phyloP scores from a whole-genome alignment of 2,797 vertebrate species.

The Argyrosomus regius region DNA sequence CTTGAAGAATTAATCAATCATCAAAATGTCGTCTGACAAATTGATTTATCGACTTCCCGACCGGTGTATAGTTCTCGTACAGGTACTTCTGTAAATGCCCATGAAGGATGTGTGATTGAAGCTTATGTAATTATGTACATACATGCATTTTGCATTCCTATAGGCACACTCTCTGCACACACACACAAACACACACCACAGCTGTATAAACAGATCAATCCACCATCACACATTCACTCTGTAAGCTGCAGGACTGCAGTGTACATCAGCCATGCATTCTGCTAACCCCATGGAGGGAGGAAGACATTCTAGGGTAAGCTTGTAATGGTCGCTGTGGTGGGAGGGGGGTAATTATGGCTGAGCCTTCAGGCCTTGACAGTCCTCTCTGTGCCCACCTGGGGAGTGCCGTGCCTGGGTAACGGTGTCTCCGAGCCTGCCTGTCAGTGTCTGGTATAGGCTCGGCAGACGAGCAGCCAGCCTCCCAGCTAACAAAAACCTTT shows the following conservation, averaged over 20 bases:
- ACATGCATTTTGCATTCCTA: constrained; percentile 49
- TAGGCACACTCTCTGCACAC: constrained; percentile 40
- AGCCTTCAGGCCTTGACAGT: constrained; percentile 56
- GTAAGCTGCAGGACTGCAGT: constrained; percentile 53
- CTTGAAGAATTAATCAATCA: not conserved
- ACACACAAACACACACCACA: constrained; percentile 61
- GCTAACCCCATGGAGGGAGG: constrained; percentile 43
- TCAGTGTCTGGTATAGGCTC: constrained; percentile 51
- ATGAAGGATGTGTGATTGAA: not conserved
- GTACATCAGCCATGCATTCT: constrained; percentile 48
- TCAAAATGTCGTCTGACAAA: not conserved
- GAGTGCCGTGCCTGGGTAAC: constrained; percentile 44
- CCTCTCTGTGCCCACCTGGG: constrained; percentile 61
- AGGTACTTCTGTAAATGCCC: not conserved
- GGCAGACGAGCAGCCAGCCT: constrained; percentile 50
- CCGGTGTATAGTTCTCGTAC: not conserved
- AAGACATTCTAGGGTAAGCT: constrained; percentile 40
- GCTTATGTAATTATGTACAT: constrained; percentile 37
- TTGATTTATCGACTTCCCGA: not conserved
- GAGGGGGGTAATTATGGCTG: constrained; percentile 60
- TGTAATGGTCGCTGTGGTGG: constrained; percentile 55
- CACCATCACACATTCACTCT: constrained; percentile 46
- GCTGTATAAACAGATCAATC: constrained; percentile 67
- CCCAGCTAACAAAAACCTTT: constrained; percentile 68
- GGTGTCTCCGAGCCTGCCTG: constrained; percentile 45